A percentile compares a stretch with the other conserved stretches of the same genome.
Evolutionary conservation across 2,888 invertebrate genomes (phyloP).

Genomic region (Fissipunctia ypsillon): DNA sequence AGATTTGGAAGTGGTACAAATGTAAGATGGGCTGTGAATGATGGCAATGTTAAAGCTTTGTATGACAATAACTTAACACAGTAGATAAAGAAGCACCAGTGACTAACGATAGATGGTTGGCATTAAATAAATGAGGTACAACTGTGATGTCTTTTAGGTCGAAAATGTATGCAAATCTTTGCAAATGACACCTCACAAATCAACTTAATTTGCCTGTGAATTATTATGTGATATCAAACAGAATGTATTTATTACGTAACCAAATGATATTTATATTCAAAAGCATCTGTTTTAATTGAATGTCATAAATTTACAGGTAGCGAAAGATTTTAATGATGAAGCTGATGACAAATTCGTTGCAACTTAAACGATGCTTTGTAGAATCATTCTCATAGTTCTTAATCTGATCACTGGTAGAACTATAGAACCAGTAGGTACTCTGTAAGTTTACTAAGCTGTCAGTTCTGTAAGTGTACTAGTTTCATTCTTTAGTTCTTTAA

Average conservation of each 20-base stretch:
- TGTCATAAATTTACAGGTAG: conserved; percentile 4
- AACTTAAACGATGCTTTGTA: background rate
- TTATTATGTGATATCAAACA: conserved; percentile 25
- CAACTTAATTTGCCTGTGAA: conserved; percentile 9
- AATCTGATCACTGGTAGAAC: background rate
- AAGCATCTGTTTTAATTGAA: conserved; percentile 27
- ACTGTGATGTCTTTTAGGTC: conserved; percentile 17
- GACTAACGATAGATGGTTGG: conserved; percentile 1
- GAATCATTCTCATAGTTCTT: background rate
- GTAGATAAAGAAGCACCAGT: background rate
- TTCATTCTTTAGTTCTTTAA: background rate
- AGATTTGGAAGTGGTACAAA: conserved; percentile 32
- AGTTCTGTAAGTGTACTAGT: too few relatives aligned
- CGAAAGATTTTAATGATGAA: background rate
- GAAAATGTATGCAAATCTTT: conserved; percentile 53
- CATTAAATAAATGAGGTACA: conserved; percentile 40
- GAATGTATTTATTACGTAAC: conserved; percentile 28
- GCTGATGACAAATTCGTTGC: background rate
- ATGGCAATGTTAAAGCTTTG: background rate
- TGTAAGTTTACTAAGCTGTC: too few relatives aligned
- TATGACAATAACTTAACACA: background rate
- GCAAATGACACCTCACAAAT: conserved; percentile 19
- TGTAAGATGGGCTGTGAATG: background rate
- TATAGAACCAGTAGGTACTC: background rate
- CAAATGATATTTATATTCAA: conserved; percentile 5